Base-by-base conservation (phyloP, 2,797 vertebrate species). In the Myoxocephalus aenaeus region DNA sequence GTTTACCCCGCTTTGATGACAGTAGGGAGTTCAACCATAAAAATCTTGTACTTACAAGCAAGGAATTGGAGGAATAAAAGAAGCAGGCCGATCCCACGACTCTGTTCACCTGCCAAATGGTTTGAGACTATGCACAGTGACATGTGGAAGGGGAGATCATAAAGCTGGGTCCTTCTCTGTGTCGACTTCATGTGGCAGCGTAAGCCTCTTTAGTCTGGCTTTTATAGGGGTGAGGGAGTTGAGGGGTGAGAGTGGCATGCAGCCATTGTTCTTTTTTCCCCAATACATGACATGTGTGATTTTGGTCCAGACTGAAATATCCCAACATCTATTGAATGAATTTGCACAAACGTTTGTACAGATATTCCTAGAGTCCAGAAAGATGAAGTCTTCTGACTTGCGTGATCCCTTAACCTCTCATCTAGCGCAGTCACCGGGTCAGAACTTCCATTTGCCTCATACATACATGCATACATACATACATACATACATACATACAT, bases 1-100 rank as follows among this genome's bases (percentile, higher is more conserved):
- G 77, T 86, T 88, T 82, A 68, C 38, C 65, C 71, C 0, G 32
- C 81, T 92, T 91, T 93, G 89, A 94, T 91, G 90, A 86, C 81
- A 82, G 73, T 75, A 70, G 75, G 80, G 81, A 89, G 79, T 93
- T 90, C 76, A 80, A 67, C 79, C 80, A 81, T 90, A 89, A 92
- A 88, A 81, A 77, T 82, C 42, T 73, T 20, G 18, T 66, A 67
- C 78, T 84, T 86, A 86, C 73, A 86, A 84, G 84, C 65, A 75
- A 76, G 36, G 51, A 77, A 76, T 82, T 75, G 77, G 58, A 79
- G 81, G 73, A 89, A 87, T 77, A 85, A 85, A 83, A 83, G 75
- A 81, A 38, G 48, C 68, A 32, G 70, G 67, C 80, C 83, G 81
- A 34, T 76, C 70, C 64, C 34, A 77, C 70, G 65, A 85, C 75